phyloP scores from a whole-genome alignment of 2,888 invertebrate genomes.

The Tupiocoris notatus region DNA sequence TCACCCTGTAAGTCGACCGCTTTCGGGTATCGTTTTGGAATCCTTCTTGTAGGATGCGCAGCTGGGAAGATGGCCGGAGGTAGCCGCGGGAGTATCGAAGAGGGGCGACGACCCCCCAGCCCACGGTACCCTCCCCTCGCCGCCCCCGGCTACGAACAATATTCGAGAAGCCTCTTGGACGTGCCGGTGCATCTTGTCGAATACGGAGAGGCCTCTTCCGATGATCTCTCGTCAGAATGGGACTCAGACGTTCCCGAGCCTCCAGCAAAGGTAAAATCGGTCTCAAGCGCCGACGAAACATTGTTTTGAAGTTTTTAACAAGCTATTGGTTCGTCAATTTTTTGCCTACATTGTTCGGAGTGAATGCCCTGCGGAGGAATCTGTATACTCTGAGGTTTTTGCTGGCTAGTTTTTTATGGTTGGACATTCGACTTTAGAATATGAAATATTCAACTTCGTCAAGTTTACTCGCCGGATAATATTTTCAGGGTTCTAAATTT shows the following conservation, averaged over 20 bases:
- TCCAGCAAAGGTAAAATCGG: constrained; percentile 43
- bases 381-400: too few species aligned
- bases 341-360: too few species aligned
- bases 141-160: constrained; percentile 65
- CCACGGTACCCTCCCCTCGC: constrained; percentile 45
- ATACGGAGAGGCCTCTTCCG: constrained; percentile 86
- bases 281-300: too few species aligned
- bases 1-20: neutral
- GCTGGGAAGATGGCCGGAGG: constrained; percentile 27
- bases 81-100: constrained; percentile 43
- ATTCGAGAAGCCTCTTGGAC: constrained; percentile 71
- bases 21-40: too few species aligned
- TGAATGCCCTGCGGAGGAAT: too few species aligned
- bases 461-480: too few species aligned
- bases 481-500: too few species aligned
- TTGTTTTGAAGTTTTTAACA: too few species aligned
- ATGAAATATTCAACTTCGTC: too few species aligned
- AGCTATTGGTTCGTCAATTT: too few species aligned
- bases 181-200: constrained; percentile 71
- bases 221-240: constrained; percentile 89
- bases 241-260: constrained; percentile 74
- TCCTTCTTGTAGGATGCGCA: constrained; percentile 14
- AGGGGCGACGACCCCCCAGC: constrained; percentile 43
- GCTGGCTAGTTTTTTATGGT: too few species aligned
- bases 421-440: too few species aligned